Conservation (phyloP, 2,113 vertebrate genomes). For the Nothocercus julius region DNA sequence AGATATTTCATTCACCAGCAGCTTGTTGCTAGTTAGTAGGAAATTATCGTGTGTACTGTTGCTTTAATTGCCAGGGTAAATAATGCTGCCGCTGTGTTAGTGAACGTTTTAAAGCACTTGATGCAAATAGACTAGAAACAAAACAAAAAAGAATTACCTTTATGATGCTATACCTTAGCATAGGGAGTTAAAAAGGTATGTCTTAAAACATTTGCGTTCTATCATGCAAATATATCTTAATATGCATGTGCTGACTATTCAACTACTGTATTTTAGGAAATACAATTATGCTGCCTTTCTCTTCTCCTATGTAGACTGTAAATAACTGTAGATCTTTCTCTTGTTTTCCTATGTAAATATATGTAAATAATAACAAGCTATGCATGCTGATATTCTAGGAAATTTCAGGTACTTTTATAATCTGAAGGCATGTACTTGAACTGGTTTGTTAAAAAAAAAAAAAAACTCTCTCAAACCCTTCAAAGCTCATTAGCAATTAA, state of each 20-base stretch:
- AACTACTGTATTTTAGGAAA: conserved; percentile 84
- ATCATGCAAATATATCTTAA: conserved; percentile 87
- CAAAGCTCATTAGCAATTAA: conserved; percentile 82
- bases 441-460: conserved; percentile 82
- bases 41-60: conserved; percentile 85
- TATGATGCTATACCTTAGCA: conserved; percentile 85
- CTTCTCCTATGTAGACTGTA: conserved; percentile 89
- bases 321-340: conserved; percentile 86
- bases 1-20: conserved; percentile 90
- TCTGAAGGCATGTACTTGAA: conserved; percentile 90
- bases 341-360: conserved; percentile 91
- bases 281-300: conserved; percentile 85
- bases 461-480: conserved; percentile 75
- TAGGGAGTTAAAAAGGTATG: conserved; percentile 78
- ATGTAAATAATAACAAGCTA: conserved; percentile 94
- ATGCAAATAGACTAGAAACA: conserved; percentile 86
- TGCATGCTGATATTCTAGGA: conserved; percentile 96
- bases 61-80: conserved; percentile 89
- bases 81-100: conserved; percentile 84
- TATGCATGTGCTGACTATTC: conserved; percentile 90
- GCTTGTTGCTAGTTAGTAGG: conserved; percentile 87
- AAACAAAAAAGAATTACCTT: conserved; percentile 73
- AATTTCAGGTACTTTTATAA: conserved; percentile 99
- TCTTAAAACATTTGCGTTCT: conserved; percentile 80
- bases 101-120: conserved; percentile 87